Base-by-base conservation (phyloP, 2,113 vertebrate genomes). In the Neotoma lepida region DNA sequence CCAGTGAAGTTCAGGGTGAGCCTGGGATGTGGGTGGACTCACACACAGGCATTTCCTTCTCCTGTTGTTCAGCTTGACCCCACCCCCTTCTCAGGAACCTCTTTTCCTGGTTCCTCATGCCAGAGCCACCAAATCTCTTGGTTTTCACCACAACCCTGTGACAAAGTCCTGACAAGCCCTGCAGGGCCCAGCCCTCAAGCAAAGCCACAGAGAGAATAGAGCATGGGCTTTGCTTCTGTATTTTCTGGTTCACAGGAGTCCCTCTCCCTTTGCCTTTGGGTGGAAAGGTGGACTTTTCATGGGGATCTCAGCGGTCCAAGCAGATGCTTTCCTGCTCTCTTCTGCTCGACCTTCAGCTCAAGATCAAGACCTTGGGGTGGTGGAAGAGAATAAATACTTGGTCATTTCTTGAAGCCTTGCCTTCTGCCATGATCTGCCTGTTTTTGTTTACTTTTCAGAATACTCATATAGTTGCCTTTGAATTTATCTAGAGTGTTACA, bases 31-130 rank as follows among this genome's bases (percentile, higher is more conserved):
- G 41, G 54, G 41, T 46, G 58, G 41, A 64, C 41, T n/a, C 26
- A 10, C n/a, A 15, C 66, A 30, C 35, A 74, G 17, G 15, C 68
- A 33, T 33, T 44, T 24, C 71, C 71, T 76, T 77, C 33, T 77
- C 41, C 13, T 61, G 3, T 46, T n/a, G 20, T n/a, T 14, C 87
- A 26, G 56, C 18, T 56, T 28, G 30, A n/a, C 41, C 56, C 56
- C 56, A 64, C 33, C 88, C 33, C 56, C 71, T 77, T 63, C 44
- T 17, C 73, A 6, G 44, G 30, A 77, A 77, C 28, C 8, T 26
- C 73, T 88, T 77, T 89, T 64, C 88, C 88, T 89, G 58, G 88
- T 89, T 89, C 73, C 56, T 82, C 49, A 58, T 49, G 39, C 63
- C 51, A 66, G 73, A 81, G 41, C 39, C 4, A 54, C 30, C 81